phyloP scores from a whole-genome alignment of 2,888 invertebrate genomes.

The Idaea dimidiata region DNA sequence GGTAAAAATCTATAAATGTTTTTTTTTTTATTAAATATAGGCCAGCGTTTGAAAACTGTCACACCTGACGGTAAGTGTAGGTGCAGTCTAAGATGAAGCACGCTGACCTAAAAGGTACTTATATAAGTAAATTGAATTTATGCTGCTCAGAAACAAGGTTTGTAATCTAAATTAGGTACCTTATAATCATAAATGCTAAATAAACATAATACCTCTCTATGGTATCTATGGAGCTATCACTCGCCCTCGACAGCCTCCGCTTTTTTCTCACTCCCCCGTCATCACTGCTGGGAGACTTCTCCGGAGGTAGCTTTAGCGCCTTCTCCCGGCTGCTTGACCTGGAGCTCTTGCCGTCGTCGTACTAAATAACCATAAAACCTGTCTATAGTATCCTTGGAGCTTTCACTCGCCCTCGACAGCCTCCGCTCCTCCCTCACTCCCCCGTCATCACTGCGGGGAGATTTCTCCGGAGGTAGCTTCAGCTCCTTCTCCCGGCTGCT shows the following conservation, averaged over 20 bases:
- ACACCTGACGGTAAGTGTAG: too few relatives aligned
- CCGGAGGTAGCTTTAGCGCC: conserved; percentile 60
- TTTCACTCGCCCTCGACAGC: conserved; percentile 61
- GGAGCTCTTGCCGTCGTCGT: conserved; percentile 55
- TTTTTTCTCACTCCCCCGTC: conserved; percentile 56
- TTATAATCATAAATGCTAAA: too few relatives aligned
- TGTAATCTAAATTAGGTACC: too few relatives aligned
- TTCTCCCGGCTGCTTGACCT: conserved; percentile 65
- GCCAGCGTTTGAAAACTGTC: too few relatives aligned
- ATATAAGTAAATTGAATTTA: too few relatives aligned
- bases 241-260: conserved; percentile 55
- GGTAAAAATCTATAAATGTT: too few relatives aligned
- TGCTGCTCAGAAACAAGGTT: too few relatives aligned
- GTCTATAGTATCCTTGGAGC: conserved; percentile 68
- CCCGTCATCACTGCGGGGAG: conserved; percentile 52
- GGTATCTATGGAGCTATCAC: conserved; percentile 66
- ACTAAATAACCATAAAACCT: conserved; percentile 40
- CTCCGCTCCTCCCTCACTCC: conserved; percentile 50
- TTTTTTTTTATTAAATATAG: too few relatives aligned
- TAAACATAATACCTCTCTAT: conserved; percentile 57
- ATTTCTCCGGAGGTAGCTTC: conserved; percentile 62
- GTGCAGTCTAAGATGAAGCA: too few relatives aligned
- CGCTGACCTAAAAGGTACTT: too few relatives aligned
- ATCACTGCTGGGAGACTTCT: conserved; percentile 55
- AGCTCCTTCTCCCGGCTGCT: conserved; percentile 67